Evolutionary conservation across 2,888 invertebrate species (phyloP).

Genomic region (Endotricha flammealis): DNA sequence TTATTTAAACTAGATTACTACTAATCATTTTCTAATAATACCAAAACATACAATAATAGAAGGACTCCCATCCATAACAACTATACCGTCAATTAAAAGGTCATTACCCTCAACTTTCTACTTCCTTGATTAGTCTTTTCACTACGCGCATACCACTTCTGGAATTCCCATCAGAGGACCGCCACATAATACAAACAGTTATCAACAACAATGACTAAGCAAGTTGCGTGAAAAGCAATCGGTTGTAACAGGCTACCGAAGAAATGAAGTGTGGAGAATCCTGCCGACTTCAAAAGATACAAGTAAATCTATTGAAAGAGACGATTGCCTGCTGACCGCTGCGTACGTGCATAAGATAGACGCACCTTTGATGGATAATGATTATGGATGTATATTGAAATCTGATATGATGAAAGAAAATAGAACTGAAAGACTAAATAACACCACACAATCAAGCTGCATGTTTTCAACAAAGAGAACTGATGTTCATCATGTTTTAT

Average conservation of each 20-base stretch:
- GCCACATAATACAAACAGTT: conserved; percentile 59
- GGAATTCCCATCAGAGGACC: conserved; percentile 53
- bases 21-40: no score
- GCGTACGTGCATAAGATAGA: background rate
- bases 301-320: conserved; percentile 50
- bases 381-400: conserved; percentile 25
- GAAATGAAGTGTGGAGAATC: conserved; percentile 64
- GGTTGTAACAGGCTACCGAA: conserved; percentile 50
- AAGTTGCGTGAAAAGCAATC: conserved; percentile 45
- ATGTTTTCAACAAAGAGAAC: background rate
- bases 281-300: conserved; percentile 56
- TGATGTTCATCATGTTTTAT: background rate
- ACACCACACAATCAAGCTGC: background rate
- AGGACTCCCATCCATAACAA: background rate
- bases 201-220: conserved; percentile 67
- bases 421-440: conserved; percentile 14
- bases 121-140: conserved; percentile 62
- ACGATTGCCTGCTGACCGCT: conserved; percentile 47
- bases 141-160: conserved; percentile 42
- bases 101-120: conserved; percentile 68
- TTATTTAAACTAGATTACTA: no score
- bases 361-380: conserved; percentile 7
- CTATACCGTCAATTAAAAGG: conserved; percentile 41
- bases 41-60: background rate
- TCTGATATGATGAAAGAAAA: conserved; percentile 21